Evolutionary conservation across 1,140 invertebrate genomes (phyloP).

Genomic region (Lutraria rhynchaena): DNA sequence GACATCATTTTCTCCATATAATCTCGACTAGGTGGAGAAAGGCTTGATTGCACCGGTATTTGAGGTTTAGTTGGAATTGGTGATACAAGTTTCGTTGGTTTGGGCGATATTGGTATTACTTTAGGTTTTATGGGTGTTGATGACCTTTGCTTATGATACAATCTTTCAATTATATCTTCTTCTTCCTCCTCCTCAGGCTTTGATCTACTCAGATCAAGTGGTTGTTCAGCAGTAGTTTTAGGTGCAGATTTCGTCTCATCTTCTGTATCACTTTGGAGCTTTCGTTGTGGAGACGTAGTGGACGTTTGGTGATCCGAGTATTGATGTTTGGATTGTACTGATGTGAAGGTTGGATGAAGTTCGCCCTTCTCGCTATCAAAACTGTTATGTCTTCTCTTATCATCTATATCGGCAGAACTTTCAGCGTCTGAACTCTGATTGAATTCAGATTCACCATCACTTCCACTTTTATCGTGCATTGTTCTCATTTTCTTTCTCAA

Average conservation of each 20-base stretch:
- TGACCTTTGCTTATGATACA: slow-evolving; percentile 41
- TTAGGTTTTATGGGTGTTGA: slow-evolving; percentile 7
- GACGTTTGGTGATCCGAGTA: background rate
- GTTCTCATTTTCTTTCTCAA: slow-evolving; percentile 32
- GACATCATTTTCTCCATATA: slow-evolving; percentile 29
- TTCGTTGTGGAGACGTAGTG: slow-evolving; percentile 45
- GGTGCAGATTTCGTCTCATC: slow-evolving; percentile 57
- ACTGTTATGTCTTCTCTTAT: slow-evolving; percentile 41
- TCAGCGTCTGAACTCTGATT: slow-evolving; percentile 49
- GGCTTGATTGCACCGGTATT: background rate
- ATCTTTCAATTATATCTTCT: slow-evolving; percentile 42
- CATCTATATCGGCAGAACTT: slow-evolving; percentile 33
- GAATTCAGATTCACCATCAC: slow-evolving; percentile 48
- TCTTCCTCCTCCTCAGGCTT: slow-evolving; percentile 41
- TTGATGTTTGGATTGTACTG: background rate
- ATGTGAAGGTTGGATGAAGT: background rate
- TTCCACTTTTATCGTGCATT: slow-evolving; percentile 49
- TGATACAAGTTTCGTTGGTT: slow-evolving; percentile 72
- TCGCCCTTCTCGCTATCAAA: slow-evolving; percentile 46
- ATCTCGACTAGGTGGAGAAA: background rate
- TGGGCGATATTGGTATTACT: slow-evolving; percentile 35
- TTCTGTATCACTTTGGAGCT: slow-evolving; percentile 29
- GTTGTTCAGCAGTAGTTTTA: slow-evolving; percentile 38
- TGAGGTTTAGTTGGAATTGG: slow-evolving; percentile 29
- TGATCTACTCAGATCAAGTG: slow-evolving; percentile 62